Percentiles rank a stretch among this genome's conserved stretches.
Evolutionary conservation across 2,888 invertebrate genomes (phyloP).

Genomic region (Sarcophaga subvicina): DNA sequence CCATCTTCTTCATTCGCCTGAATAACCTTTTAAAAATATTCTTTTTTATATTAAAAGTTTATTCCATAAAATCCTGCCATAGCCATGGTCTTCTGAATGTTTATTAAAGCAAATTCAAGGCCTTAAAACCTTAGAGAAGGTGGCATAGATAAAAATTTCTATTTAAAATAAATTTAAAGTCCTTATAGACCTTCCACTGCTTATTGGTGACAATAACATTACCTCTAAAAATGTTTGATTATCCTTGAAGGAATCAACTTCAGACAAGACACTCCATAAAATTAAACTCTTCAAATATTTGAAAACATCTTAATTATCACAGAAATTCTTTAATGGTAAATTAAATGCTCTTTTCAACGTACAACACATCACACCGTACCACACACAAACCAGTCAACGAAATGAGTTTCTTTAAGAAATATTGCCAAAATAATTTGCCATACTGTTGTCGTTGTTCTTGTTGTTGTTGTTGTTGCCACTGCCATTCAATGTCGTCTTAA

Average conservation of each 20-base stretch:
- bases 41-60: too few species aligned
- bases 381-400: background rate
- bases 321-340: slow-evolving; percentile 11
- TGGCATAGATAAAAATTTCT: too few species aligned
- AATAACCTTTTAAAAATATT: too few species aligned
- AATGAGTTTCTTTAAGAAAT: background rate
- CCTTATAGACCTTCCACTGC: too few species aligned
- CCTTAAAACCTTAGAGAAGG: too few species aligned
- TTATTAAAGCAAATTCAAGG: too few species aligned
- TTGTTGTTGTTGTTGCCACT: background rate
- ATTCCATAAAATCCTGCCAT: too few species aligned
- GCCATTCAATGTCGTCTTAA: background rate
- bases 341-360: slow-evolving; percentile 1
- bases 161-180: too few species aligned
- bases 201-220: too few species aligned
- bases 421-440: background rate
- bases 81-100: too few species aligned
- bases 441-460: background rate
- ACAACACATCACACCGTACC: background rate
- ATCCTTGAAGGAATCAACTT: background rate
- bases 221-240: too few species aligned
- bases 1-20: too few species aligned
- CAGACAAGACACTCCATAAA: background rate
- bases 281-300: background rate
- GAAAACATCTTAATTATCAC: background rate